Base-by-base conservation (phyloP, 2,888 invertebrate genomes). In the Linyphia triangularis region DNA sequence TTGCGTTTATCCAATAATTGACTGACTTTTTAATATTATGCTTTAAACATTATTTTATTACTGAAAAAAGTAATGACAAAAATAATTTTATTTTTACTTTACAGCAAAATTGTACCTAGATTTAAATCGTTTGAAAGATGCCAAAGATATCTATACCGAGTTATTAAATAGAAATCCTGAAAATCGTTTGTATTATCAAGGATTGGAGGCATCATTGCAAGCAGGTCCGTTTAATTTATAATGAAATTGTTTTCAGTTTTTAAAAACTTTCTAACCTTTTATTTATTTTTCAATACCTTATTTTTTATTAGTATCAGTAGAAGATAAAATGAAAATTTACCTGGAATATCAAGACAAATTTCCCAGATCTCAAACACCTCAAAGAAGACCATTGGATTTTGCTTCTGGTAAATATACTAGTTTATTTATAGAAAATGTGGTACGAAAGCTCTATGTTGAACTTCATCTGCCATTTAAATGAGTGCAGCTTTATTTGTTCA, bases 121-220 rank as follows among this genome's bases (percentile, higher is more conserved):
- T 91, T 92, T 95, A 90, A 93, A 93, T 81, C 93, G 94, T 90
- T 93, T 92, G 88, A 92, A 93, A 33, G 96, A 96, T 92, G 98
- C 99, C 2, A 96, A 95, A 91, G 94, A 95, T 83, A 95, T 98
- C 81, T 99, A 96, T 92, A 95, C 95, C 91, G 96, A 96, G 90
- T 94, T 99, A 90, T 94, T 99, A 90, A 95, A 95, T 91, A 95
- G 99, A 91, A 99, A 99, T 94, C 98, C 98, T 10, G 99, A 99
- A 93, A 99, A 99, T 93, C 96, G 96, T 91, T 94, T 95, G 91
- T 99, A 99, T 93, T 99, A 99, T 93, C 94, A 95, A 91, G 96
- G 96, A 93, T 94, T 98, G 92, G 96, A 98, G 93, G 95, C 96
- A 92, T 97, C 99, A 69, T 95, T 96, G 70, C 79, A 96, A 92